Conservation (phyloP, 2,113 vertebrate genomes). For the Podarcis raffonei region DNA sequence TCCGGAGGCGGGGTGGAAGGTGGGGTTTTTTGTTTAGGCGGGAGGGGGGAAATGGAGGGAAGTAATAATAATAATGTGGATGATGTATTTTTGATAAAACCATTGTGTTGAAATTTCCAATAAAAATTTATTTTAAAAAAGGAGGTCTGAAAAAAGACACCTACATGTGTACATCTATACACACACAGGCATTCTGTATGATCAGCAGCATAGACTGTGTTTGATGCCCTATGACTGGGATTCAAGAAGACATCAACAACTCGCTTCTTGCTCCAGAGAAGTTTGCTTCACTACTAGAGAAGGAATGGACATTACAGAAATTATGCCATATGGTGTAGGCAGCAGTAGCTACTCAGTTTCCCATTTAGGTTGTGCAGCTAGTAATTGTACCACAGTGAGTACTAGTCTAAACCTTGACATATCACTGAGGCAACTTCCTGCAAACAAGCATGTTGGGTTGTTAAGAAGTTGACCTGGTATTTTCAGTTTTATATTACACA, state of each 20-base stretch:
- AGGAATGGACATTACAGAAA: background rate
- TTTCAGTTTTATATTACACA: background rate
- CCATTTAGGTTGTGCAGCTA: background rate
- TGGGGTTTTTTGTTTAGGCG: too few relatives aligned
- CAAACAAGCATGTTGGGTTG: background rate
- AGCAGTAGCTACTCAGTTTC: background rate
- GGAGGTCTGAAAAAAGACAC: background rate
- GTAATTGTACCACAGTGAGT: background rate
- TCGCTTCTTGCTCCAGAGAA: background rate
- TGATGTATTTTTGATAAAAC: too few relatives aligned
- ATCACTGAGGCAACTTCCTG: background rate
- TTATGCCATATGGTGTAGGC: background rate
- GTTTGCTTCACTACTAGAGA: background rate
- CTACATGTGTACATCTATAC: background rate
- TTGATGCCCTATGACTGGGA: background rate
- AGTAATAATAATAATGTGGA: too few relatives aligned
- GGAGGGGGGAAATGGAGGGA: too few relatives aligned
- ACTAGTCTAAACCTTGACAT: background rate
- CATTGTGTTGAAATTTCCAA: too few relatives aligned
- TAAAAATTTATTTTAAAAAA: too few relatives aligned
- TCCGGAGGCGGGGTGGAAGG: too few relatives aligned
- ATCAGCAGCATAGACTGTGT: background rate
- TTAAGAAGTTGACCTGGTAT: background rate
- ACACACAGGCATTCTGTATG: background rate
- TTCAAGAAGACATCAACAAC: background rate